A percentile compares a stretch with the other conserved stretches of the same genome.
These are phyloP conservation scores for Leptinotarsa lineolata DNA, from an alignment of 1,140 invertebrate genomes.

Conservation along the genomic window DNA sequence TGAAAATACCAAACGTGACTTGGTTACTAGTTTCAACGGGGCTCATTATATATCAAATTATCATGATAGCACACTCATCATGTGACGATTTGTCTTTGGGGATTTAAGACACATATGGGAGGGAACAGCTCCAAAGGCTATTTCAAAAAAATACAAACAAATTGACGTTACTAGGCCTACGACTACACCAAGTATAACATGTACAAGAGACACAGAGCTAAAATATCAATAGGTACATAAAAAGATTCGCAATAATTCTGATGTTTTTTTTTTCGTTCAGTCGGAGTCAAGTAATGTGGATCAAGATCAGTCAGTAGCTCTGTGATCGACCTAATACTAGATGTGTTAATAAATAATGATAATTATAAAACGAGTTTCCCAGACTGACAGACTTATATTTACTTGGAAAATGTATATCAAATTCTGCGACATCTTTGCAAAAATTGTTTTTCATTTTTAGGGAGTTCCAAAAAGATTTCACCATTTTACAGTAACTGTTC, in stretches of 20 bases:
- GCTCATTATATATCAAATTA: too few relatives aligned
- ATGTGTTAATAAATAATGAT: constrained; percentile 34
- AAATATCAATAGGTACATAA: constrained; percentile 24
- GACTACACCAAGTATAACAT: constrained; percentile 28
- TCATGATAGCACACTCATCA: not conserved
- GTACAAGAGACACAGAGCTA: constrained; percentile 28
- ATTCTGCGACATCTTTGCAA: not conserved
- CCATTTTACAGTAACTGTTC: too few relatives aligned
- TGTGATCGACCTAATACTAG: constrained; percentile 28
- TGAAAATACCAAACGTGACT: too few relatives aligned
- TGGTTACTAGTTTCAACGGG: too few relatives aligned
- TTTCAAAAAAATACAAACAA: constrained; percentile 29
- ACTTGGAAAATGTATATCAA: not conserved
- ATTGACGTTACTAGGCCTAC: constrained; percentile 35
- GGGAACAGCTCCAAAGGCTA: constrained; percentile 15
- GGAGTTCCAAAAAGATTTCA: too few relatives aligned
- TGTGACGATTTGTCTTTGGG: not conserved
- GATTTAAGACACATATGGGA: constrained; percentile 31
- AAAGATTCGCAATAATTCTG: not conserved
- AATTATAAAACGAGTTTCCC: constrained; percentile 6
- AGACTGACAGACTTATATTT: constrained; percentile 7
- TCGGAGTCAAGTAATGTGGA: constrained; percentile 26
- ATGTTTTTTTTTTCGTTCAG: constrained; percentile 29
- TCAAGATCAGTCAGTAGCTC: constrained; percentile 32
- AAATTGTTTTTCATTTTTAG: not conserved